A percentile compares a stretch with the other conserved stretches of the same genome.
phyloP scores from a whole-genome alignment of 2,888 invertebrate genomes.

The Acholoe squamosa region DNA sequence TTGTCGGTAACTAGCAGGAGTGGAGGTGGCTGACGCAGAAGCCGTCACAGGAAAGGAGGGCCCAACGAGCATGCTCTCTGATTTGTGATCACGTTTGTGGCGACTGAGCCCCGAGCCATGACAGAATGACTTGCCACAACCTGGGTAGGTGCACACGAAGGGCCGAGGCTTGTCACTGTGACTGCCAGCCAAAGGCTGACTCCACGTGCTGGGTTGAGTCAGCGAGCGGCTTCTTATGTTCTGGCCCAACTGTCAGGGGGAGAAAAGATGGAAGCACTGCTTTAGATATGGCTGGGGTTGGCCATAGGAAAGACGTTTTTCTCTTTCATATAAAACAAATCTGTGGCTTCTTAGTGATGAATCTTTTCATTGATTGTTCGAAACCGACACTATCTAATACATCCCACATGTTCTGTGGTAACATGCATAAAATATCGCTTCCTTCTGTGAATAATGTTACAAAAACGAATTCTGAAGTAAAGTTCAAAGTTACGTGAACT shows the following conservation, averaged over 20 bases:
- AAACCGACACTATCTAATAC: too few species aligned
- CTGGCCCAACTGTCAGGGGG: neutral
- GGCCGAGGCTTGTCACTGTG: slow-evolving; percentile 7
- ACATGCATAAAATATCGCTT: too few species aligned
- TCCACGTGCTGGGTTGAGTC: neutral
- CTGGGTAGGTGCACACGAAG: slow-evolving; percentile 28
- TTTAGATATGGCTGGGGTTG: neutral
- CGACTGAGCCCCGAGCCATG: slow-evolving; percentile 41
- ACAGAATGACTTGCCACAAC: slow-evolving; percentile 28
- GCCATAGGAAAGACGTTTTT: neutral
- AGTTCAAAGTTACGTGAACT: too few species aligned
- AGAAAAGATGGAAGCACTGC: slow-evolving; percentile 25
- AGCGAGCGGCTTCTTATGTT: neutral
- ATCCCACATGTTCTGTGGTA: too few species aligned
- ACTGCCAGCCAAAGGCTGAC: neutral
- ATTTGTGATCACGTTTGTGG: slow-evolving; percentile 5
- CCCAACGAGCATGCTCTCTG: neutral
- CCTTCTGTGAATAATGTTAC: too few species aligned
- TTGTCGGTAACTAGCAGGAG: neutral
- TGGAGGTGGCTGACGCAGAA: neutral
- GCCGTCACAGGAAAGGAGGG: neutral
- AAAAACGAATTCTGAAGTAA: too few species aligned
- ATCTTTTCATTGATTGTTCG: too few species aligned
- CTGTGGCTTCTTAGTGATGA: too few species aligned
- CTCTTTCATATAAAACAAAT: too few species aligned